These are phyloP conservation scores for Odontocerum albicorne DNA, from an alignment of 2,888 invertebrate species.

Conservation along the genomic window DNA sequence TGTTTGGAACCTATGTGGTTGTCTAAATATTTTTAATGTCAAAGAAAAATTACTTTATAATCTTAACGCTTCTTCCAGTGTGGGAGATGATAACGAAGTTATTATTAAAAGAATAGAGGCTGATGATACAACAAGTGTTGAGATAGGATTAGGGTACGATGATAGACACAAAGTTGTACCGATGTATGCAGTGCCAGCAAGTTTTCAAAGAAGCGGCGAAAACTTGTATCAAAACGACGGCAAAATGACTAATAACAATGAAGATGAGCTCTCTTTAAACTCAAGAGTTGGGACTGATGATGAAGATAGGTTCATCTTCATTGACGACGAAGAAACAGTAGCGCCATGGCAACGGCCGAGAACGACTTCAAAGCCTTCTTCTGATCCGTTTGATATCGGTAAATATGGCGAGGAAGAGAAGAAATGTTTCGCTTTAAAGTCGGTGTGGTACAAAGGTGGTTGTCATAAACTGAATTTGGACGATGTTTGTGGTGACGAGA, in stretches of 20 bases:
- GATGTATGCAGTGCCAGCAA: too few relatives aligned
- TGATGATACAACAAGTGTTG: too few relatives aligned
- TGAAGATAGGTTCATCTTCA: conserved; percentile 11
- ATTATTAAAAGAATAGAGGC: too few relatives aligned
- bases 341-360: not conserved
- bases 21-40: conserved; percentile 4
- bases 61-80: too few relatives aligned
- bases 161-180: not conserved
- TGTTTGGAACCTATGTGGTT: conserved; percentile 10
- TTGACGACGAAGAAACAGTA: not conserved
- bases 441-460: conserved; percentile 3
- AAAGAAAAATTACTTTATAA: too few relatives aligned
- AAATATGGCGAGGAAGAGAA: conserved; percentile 6
- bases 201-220: not conserved
- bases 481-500: not conserved
- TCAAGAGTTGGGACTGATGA: conserved; percentile 5
- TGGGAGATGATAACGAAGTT: too few relatives aligned
- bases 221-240: too few relatives aligned
- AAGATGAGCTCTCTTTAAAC: not conserved
- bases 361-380: not conserved
- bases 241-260: too few relatives aligned
- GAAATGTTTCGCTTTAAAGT: conserved; percentile 12
- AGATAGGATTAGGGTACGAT: too few relatives aligned
- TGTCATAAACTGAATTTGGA: conserved; percentile 12
- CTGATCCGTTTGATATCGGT: conserved; percentile 2